Percentiles rank a stretch among this genome's conserved stretches.
phyloP scores from a whole-genome alignment of 2,888 invertebrate genomes.

The Barypeithes pellucidus region DNA sequence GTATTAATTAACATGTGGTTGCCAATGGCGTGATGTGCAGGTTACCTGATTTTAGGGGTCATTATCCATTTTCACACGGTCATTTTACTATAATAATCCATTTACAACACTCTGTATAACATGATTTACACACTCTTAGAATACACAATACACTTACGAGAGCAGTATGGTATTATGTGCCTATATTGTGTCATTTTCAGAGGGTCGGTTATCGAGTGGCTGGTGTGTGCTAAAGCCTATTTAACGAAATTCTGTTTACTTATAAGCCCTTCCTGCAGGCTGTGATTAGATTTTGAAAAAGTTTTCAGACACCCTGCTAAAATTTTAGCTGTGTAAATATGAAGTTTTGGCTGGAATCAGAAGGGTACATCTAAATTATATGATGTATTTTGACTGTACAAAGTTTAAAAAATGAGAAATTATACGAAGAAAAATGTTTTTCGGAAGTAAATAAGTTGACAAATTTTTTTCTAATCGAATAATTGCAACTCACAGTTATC shows the following conservation, averaged over 20 bases:
- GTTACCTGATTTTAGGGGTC: too few species aligned
- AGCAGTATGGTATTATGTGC: slow-evolving; percentile 14
- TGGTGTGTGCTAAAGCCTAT: slow-evolving; percentile 61
- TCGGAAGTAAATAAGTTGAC: too few species aligned
- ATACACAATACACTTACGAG: slow-evolving; percentile 2
- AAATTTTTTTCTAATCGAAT: too few species aligned
- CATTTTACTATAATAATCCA: too few species aligned
- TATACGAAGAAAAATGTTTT: neutral
- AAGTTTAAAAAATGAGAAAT: neutral
- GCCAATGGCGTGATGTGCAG: too few species aligned
- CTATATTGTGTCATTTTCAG: slow-evolving; percentile 67
- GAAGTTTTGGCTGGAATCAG: slow-evolving; percentile 14
- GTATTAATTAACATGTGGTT: too few species aligned
- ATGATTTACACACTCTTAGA: slow-evolving; percentile 6
- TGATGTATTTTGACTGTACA: neutral
- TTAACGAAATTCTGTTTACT: slow-evolving; percentile 49
- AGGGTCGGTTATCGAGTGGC: slow-evolving; percentile 64
- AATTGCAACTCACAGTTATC: too few species aligned
- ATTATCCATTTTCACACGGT: too few species aligned
- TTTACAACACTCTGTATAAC: neutral
- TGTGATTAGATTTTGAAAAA: slow-evolving; percentile 50
- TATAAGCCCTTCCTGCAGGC: slow-evolving; percentile 44
- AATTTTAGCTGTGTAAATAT: slow-evolving; percentile 44
- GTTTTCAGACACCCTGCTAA: slow-evolving; percentile 45
- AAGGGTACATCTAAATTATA: slow-evolving; percentile 37